Evolutionary conservation across 2,888 invertebrate species (phyloP).

Genomic region (Thumatha senex): DNA sequence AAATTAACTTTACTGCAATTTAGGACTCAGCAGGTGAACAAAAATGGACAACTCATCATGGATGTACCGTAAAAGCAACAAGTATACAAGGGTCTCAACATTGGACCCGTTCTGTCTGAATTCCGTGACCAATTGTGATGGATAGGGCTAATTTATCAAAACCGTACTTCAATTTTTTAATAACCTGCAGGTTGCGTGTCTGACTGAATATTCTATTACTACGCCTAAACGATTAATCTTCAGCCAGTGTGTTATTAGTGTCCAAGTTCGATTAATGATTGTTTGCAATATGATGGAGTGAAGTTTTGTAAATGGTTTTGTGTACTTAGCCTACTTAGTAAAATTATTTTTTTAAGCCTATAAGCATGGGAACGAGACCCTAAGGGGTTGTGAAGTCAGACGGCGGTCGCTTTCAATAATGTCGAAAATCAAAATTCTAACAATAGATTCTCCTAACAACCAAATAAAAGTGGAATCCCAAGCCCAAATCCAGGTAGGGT

Average conservation of each 20-base stretch:
- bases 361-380: too few species aligned
- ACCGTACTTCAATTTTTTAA: slow-evolving; percentile 76
- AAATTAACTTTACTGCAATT: slow-evolving; percentile 36
- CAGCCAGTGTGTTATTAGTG: slow-evolving; percentile 66
- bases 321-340: slow-evolving; percentile 4
- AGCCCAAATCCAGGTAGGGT: too few species aligned
- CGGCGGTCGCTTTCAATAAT: too few species aligned
- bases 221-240: slow-evolving; percentile 72
- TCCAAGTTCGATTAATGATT: slow-evolving; percentile 76
- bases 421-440: too few species aligned
- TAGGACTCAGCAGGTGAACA: slow-evolving; percentile 29
- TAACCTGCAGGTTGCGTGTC: slow-evolving; percentile 76
- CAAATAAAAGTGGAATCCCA: too few species aligned
- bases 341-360: background rate
- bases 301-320: slow-evolving; percentile 43
- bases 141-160: slow-evolving; percentile 80
- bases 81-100: slow-evolving; percentile 40
- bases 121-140: slow-evolving; percentile 82
- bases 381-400: too few species aligned
- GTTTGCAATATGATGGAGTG: slow-evolving; percentile 69
- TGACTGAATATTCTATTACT: slow-evolving; percentile 80
- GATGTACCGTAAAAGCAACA: slow-evolving; percentile 32
- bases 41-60: slow-evolving; percentile 19
- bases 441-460: too few species aligned
- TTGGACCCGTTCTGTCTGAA: slow-evolving; percentile 37